Percentiles rank a stretch among this genome's conserved stretches.
phyloP scores from a whole-genome alignment of 2,888 invertebrate genomes.

The Tyria jacobaeae region DNA sequence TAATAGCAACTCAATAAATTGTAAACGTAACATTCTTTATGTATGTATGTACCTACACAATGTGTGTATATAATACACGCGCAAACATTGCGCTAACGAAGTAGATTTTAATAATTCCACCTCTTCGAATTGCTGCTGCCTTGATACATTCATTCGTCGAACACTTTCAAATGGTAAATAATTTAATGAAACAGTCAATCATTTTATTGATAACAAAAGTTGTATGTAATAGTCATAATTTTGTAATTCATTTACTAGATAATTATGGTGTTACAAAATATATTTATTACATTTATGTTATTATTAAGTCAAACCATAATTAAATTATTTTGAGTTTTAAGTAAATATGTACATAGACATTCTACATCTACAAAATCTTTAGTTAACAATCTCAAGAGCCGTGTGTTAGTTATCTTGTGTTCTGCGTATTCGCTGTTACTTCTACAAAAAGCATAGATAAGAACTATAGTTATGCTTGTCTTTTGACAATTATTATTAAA shows the following conservation, averaged over 20 bases:
- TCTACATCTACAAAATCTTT: not conserved
- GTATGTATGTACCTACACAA: no score
- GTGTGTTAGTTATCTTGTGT: constrained; percentile 10
- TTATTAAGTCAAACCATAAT: no score
- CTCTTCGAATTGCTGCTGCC: constrained; percentile 59
- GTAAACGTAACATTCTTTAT: constrained; percentile 44
- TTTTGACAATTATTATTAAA: no score
- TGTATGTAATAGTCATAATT: no score
- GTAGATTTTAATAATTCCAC: constrained; percentile 26
- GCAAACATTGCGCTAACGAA: constrained; percentile 16
- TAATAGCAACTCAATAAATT: constrained; percentile 27
- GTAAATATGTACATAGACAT: not conserved
- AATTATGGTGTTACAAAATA: no score
- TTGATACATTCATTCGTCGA: constrained; percentile 64
- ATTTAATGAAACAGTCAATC: no score
- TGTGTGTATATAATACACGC: constrained; percentile 30
- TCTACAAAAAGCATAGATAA: no score
- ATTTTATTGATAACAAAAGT: no score
- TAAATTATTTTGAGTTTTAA: no score
- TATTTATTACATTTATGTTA: no score
- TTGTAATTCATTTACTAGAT: no score
- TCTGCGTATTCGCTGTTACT: constrained; percentile 3
- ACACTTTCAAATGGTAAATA: constrained; percentile 69
- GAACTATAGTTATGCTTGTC: no score
- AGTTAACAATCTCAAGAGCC: not conserved